phyloP scores from a whole-genome alignment of 2,888 invertebrate species.

The Mesochorus sp. region DNA sequence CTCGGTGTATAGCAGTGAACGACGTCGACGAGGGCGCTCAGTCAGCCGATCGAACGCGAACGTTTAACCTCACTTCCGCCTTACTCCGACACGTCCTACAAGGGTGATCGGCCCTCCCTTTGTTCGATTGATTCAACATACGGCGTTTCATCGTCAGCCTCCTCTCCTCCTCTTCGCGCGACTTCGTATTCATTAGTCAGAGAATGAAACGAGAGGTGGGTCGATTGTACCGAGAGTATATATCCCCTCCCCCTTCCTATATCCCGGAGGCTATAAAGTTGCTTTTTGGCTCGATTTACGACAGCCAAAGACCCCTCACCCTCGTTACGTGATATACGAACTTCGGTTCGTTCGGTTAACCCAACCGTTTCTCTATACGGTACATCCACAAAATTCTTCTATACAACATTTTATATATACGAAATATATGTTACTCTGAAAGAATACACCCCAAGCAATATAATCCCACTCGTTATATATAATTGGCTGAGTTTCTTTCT shows the following conservation, averaged over 20 bases:
- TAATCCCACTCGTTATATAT: too few species aligned
- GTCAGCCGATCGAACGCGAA: conserved; percentile 57
- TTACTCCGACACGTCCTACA: conserved; percentile 20
- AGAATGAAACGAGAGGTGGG: conserved; percentile 38
- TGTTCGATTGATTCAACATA: conserved; percentile 62
- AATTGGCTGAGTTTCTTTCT: too few species aligned
- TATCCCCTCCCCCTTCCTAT: not conserved
- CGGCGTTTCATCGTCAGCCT: conserved; percentile 48
- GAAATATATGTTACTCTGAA: too few species aligned
- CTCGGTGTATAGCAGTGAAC: conserved; percentile 31
- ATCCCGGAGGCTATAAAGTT: conserved; percentile 17
- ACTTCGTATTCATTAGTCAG: conserved; percentile 59
- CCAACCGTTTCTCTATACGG: not conserved
- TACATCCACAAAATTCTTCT: too few species aligned
- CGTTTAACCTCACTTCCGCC: conserved; percentile 49
- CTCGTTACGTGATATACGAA: conserved; percentile 25
- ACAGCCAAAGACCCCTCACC: conserved; percentile 40
- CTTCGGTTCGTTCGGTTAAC: not conserved
- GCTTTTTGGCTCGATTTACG: conserved; percentile 39
- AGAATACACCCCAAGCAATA: too few species aligned
- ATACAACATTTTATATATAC: too few species aligned
- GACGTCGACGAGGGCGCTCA: conserved; percentile 50
- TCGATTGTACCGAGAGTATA: conserved; percentile 2
- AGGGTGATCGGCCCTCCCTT: conserved; percentile 57
- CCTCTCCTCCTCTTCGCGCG: conserved; percentile 47